phyloP scores from a whole-genome alignment of 2,888 invertebrate genomes.

The Pyrgus malvae region DNA sequence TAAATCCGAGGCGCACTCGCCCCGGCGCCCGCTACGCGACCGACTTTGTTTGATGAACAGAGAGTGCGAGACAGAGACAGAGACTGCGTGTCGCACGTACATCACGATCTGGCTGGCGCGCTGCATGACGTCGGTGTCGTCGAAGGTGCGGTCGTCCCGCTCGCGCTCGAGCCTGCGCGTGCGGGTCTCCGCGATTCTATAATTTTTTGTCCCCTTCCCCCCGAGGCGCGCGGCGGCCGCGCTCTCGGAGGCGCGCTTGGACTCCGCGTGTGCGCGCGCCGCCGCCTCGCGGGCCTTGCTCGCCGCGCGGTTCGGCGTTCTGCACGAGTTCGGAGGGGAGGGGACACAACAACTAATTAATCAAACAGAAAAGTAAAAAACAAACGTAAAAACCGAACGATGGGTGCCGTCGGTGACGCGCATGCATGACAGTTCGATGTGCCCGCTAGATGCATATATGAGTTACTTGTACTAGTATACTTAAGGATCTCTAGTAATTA shows the following conservation, averaged over 20 bases:
- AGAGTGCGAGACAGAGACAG: conserved; percentile 48
- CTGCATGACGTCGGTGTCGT: conserved; percentile 91
- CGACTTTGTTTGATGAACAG: conserved; percentile 61
- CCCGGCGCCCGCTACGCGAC: background rate
- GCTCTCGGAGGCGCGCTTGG: conserved; percentile 48
- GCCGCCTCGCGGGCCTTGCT: conserved; percentile 50
- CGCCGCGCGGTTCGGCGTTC: conserved; percentile 61
- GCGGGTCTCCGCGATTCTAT: conserved; percentile 73
- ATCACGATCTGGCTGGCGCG: conserved; percentile 93
- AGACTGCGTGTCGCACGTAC: conserved; percentile 80
- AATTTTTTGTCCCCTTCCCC: conserved; percentile 66
- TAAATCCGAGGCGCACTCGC: background rate
- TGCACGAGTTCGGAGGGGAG: conserved; percentile 36
- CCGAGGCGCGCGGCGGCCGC: conserved; percentile 48
- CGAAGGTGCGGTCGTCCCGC: conserved; percentile 83
- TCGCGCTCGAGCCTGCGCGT: conserved; percentile 78
- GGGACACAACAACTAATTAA: conserved; percentile 46
- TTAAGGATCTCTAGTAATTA: conserved; percentile 24
- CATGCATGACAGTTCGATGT: conserved; percentile 39
- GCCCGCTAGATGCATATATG: conserved; percentile 32
- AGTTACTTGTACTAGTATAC: conserved; percentile 28
- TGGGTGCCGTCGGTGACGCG: conserved; percentile 34
- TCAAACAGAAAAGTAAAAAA: conserved; percentile 43
- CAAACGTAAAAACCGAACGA: conserved; percentile 41
- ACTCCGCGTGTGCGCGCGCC: conserved; percentile 44